phyloP scores from a whole-genome alignment of 2,113 vertebrate genomes.

The Callionymus lyra region DNA sequence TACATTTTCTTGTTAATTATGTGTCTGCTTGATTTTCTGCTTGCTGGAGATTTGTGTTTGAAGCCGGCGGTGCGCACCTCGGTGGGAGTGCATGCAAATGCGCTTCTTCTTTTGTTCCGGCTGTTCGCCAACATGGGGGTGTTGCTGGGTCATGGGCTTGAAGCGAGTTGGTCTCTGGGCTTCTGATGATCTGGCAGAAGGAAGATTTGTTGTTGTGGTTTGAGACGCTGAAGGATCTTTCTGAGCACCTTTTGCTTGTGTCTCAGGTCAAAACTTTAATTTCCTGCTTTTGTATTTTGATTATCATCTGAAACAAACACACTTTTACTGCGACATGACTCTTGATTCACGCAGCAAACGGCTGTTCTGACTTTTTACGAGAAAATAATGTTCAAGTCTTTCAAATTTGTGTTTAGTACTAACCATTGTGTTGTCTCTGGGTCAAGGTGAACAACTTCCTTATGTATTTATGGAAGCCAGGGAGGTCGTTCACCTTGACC shows the following conservation, averaged over 20 bases:
- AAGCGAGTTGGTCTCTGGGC: conserved; percentile 4
- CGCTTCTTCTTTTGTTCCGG: conserved; percentile 10
- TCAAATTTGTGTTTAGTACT: no score
- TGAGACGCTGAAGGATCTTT: no score
- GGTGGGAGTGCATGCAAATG: conserved; percentile 13
- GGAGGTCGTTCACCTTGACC: no score
- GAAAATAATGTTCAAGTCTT: no score
- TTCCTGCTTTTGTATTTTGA: background rate
- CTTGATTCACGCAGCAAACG: background rate
- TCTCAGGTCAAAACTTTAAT: no score
- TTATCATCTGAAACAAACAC: background rate
- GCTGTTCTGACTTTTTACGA: no score
- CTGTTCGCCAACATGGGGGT: conserved; percentile 2
- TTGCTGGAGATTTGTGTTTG: conserved; percentile 23
- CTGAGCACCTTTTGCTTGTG: no score
- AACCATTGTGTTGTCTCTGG: no score
- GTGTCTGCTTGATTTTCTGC: conserved; percentile 31
- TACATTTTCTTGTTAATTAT: conserved; percentile 19
- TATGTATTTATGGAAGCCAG: no score
- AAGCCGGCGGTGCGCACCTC: conserved; percentile 5
- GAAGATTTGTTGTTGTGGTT: background rate
- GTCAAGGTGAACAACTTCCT: no score
- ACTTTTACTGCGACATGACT: background rate
- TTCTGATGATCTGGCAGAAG: conserved; percentile 1
- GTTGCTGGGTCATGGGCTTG: conserved; percentile 1